Base-by-base conservation (phyloP, 2,113 vertebrate species). In the Gobio gobio region DNA sequence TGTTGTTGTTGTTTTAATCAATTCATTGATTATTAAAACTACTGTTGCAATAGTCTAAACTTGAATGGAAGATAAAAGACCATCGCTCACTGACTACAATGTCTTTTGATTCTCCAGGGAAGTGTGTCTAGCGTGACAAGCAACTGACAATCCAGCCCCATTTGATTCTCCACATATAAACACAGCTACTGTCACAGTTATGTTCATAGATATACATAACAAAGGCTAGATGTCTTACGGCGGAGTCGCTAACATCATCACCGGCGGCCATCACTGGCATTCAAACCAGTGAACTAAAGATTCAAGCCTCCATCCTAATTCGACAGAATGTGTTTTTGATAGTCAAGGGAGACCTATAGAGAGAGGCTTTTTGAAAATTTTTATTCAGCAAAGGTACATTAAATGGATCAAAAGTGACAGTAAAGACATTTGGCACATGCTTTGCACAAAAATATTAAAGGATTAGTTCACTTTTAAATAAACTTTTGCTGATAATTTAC, bases 91-190 rank as follows among this genome's bases (percentile, higher is more conserved):
- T 61, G 56, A 10, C 51, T 13, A 36, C 5, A 47, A 26, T 47
- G 7, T 22, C 24, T 66, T 54, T 13, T 56, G 24, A 54, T 68
- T 82, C 61, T 82, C 40, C 43, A 51, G 24, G 43, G 43, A 81
- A 45, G 10, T 72, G 54, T 61, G 76, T 78, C 2, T n/a, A 59
- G 24, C 10, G 9, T 59, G 24, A 54, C 26, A 63, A n/a, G 10
- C 10, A 36, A 64, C 61, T 36, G 73, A 33, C 59, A 64, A 80
- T 64, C 58, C 7, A 10, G 40, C 78, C 22, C 40, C 59, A 64
- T 64, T 68, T 20, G 79, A 54, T 51, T 56, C 47, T 18, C 47
- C 80, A 70, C 79, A 36, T 82, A 47, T 70, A 47, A 56, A 70
- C n/a, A 66, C 43, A 26, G 9, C 45, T 36, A 5, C n/a, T 40